Evolutionary conservation across 2,797 vertebrate genomes (phyloP).

Genomic region (Melanotaenia maccullochi): DNA sequence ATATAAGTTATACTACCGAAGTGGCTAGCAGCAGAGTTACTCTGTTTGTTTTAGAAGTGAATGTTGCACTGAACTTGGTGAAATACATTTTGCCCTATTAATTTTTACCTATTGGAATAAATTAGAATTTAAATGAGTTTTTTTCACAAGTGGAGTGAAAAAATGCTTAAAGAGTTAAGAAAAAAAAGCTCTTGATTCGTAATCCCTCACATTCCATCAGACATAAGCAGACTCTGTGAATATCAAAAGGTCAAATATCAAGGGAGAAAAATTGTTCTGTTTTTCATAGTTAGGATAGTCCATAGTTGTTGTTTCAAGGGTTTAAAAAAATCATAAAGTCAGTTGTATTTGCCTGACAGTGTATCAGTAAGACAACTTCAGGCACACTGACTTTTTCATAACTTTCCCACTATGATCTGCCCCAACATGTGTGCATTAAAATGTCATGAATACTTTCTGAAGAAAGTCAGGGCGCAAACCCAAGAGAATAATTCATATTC

Average conservation of each 20-base stretch:
- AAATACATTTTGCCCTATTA: constrained; percentile 3
- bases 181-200: constrained; percentile 47
- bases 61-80: constrained; percentile 23
- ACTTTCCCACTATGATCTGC: neutral
- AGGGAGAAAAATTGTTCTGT: neutral
- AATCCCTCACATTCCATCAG: constrained; percentile 49
- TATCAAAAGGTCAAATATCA: neutral
- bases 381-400: constrained; percentile 17
- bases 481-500: neutral
- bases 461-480: neutral
- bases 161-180: constrained; percentile 30
- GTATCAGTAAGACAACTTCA: constrained; percentile 13
- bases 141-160: constrained; percentile 8
- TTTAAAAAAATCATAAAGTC: constrained; percentile 5
- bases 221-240: constrained; percentile 11
- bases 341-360: constrained; percentile 6
- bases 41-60: constrained; percentile 18
- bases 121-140: constrained; percentile 1
- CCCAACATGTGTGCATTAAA: neutral
- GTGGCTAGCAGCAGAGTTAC: constrained; percentile 39
- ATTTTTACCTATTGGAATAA: constrained; percentile 8
- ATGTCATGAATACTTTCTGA: neutral
- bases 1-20: constrained; percentile 52
- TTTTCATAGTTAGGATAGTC: neutral
- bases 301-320: neutral